These are phyloP conservation scores for Sterrhoptilus dennistouni DNA, from an alignment of 2,113 vertebrate species.

Conservation along the genomic window DNA sequence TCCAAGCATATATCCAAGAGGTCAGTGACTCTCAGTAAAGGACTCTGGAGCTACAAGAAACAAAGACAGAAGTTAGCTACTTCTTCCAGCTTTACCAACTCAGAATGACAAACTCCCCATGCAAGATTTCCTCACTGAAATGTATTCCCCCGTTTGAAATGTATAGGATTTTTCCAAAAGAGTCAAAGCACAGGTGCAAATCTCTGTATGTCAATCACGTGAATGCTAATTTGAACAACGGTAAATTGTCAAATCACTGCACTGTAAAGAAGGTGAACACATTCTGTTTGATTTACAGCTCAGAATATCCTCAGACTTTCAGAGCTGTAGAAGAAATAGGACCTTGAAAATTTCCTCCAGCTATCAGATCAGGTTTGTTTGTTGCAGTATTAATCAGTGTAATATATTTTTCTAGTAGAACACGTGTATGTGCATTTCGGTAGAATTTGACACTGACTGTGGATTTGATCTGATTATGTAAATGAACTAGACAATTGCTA, in stretches of 20 bases:
- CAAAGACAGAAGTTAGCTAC: not conserved
- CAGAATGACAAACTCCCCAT: not conserved
- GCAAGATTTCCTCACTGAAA: not conserved
- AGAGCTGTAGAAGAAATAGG: not conserved
- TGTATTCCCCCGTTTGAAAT: not conserved
- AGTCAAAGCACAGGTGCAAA: not conserved
- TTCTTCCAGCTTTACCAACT: not conserved
- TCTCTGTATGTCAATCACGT: not conserved
- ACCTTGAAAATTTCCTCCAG: not conserved
- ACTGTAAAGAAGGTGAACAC: not conserved
- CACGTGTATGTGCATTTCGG: not conserved
- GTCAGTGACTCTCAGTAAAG: constrained; percentile 64
- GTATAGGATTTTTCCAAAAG: not conserved
- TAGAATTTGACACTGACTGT: not conserved
- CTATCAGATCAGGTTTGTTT: not conserved
- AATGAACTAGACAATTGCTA: not conserved
- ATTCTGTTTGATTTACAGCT: not conserved
- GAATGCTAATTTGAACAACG: not conserved
- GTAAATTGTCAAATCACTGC: not conserved
- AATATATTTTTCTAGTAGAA: not conserved
- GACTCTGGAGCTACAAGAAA: constrained; percentile 60
- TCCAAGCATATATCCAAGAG: constrained; percentile 77
- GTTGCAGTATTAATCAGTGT: not conserved
- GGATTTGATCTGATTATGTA: not conserved
- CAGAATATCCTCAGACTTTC: not conserved